phyloP scores from a whole-genome alignment of 2,113 vertebrate genomes.

The Misgurnus anguillicaudatus region DNA sequence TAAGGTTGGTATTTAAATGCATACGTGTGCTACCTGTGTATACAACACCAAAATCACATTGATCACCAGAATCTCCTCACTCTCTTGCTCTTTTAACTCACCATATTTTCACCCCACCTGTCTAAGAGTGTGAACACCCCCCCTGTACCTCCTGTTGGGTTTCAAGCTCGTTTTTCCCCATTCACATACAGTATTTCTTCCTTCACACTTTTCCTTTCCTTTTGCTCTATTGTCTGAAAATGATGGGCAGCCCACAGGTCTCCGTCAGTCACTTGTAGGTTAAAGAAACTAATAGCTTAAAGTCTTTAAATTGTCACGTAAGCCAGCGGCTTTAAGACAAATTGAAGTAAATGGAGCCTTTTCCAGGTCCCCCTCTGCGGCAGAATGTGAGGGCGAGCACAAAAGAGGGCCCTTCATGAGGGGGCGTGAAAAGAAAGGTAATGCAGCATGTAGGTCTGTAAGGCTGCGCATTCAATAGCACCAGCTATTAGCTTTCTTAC shows the following conservation, averaged over 20 bases:
- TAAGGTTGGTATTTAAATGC: too few relatives aligned
- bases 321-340: constrained; percentile 80
- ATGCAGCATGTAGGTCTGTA: constrained; percentile 67
- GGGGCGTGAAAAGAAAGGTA: constrained; percentile 76
- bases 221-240: constrained; percentile 55
- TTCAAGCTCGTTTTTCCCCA: constrained; percentile 19
- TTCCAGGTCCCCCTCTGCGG: constrained; percentile 71
- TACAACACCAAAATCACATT: background rate
- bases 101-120: background rate
- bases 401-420: constrained; percentile 76
- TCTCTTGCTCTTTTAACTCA: constrained; percentile 31
- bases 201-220: constrained; percentile 12
- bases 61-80: background rate
- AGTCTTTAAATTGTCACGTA: constrained; percentile 79
- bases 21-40: background rate
- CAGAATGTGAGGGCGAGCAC: constrained; percentile 68
- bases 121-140: too few relatives aligned
- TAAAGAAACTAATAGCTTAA: constrained; percentile 75
- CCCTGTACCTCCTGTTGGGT: background rate
- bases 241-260: constrained; percentile 65
- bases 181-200: constrained; percentile 40
- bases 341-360: constrained; percentile 77
- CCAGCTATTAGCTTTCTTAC: constrained; percentile 81
- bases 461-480: constrained; percentile 74
- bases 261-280: constrained; percentile 64